A percentile compares a stretch with the other conserved stretches of the same genome.
Evolutionary conservation across 2,113 vertebrate species (phyloP).

Genomic region (Dicrurus megarhynchus): DNA sequence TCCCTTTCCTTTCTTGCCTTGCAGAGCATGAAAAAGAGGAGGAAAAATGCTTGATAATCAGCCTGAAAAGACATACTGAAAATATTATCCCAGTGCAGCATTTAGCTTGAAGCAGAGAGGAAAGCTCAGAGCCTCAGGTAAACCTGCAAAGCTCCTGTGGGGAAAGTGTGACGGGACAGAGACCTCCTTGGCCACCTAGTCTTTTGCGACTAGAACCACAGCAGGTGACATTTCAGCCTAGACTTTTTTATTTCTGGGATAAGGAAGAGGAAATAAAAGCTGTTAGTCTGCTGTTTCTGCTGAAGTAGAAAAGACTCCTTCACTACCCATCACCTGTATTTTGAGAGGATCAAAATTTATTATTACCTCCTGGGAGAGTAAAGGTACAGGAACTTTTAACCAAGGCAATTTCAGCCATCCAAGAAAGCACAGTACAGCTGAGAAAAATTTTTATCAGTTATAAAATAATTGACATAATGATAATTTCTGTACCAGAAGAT

Average conservation of each 20-base stretch:
- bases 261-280: neutral
- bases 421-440: neutral
- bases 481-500: neutral
- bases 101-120: neutral
- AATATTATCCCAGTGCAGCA: neutral
- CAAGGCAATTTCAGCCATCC: neutral
- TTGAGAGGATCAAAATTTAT: neutral
- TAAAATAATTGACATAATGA: neutral
- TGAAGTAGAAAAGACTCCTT: neutral
- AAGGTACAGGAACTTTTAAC: neutral
- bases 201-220: neutral
- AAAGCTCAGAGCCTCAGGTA: neutral
- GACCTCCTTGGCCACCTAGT: neutral
- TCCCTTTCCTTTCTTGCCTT: neutral
- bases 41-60: neutral
- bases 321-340: neutral
- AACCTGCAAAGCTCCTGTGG: neutral
- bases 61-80: neutral
- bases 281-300: neutral
- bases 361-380: neutral
- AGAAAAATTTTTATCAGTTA: neutral
- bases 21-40: neutral
- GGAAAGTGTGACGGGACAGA: accelerated
- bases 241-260: neutral
- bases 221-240: neutral